A percentile compares a stretch with the other conserved stretches of the same genome.
phyloP scores from a whole-genome alignment of 64 coral and sea anemone species.

The Dendronephthya gigantea region DNA sequence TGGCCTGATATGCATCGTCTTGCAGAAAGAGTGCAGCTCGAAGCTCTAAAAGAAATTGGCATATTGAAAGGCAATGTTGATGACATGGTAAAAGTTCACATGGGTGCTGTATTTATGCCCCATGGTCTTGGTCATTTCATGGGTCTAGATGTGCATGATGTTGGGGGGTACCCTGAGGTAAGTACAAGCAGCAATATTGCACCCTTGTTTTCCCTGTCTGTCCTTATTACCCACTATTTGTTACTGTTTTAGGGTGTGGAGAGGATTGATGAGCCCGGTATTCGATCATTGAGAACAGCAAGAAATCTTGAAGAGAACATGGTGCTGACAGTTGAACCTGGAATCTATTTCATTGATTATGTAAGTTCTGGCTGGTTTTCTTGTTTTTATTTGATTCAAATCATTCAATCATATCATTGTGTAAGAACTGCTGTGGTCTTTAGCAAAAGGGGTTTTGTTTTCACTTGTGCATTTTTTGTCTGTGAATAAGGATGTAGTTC shows the following conservation, averaged over 20 bases:
- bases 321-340: constrained; percentile 88
- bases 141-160: constrained; percentile 78
- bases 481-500: too few species aligned
- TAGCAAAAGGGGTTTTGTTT: too few species aligned
- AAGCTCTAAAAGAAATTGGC: constrained; percentile 60
- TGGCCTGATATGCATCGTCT: constrained; percentile 97
- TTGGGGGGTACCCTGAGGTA: constrained; percentile 83
- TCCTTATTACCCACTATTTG: not conserved
- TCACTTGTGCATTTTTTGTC: too few species aligned
- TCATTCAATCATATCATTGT: too few species aligned
- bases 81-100: constrained; percentile 75
- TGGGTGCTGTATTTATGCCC: constrained; percentile 87
- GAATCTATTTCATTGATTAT: constrained; percentile 70
- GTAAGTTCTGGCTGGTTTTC: constrained; percentile 33
- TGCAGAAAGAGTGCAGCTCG: constrained; percentile 53
- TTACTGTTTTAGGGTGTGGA: constrained; percentile 46
- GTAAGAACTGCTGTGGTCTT: too few species aligned
- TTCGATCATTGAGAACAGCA: constrained; percentile 55
- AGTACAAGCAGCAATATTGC: too few species aligned
- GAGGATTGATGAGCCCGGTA: constrained; percentile 67
- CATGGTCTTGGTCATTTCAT: constrained; percentile 94
- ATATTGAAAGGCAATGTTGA: constrained; percentile 67
- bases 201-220: not conserved
- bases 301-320: constrained; percentile 55
- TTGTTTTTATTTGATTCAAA: too few species aligned